Evolutionary conservation across 2,797 vertebrate genomes (phyloP).

Genomic region (Borostomias antarcticus): DNA sequence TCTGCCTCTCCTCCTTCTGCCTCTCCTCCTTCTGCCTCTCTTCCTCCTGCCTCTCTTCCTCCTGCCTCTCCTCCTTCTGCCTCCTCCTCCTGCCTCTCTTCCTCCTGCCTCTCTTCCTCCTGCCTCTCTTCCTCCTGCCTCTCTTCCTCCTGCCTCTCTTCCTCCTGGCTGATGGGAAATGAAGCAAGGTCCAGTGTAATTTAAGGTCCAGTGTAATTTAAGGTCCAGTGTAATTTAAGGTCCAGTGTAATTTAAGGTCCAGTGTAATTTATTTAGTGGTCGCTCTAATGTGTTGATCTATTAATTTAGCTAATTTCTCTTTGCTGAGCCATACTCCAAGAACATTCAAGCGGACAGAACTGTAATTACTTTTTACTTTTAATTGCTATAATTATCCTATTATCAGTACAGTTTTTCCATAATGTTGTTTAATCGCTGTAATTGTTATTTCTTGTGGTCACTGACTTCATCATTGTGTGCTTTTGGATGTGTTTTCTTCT

Average conservation of each 20-base stretch:
- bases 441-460: constrained; percentile 69
- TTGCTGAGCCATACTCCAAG: constrained; percentile 41
- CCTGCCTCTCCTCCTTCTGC: no score
- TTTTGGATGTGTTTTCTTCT: neutral
- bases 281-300: constrained; percentile 55
- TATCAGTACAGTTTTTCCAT: constrained; percentile 51
- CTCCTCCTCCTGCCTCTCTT: no score
- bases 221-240: no score
- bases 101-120: no score
- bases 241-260: neutral
- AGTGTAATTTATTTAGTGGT: constrained; percentile 33
- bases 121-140: no score
- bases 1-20: no score
- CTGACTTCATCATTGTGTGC: constrained; percentile 38
- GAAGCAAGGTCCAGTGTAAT: no score
- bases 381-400: constrained; percentile 70
- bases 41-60: no score
- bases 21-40: no score
- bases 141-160: no score
- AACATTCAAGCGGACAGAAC: constrained; percentile 50
- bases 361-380: constrained; percentile 47
- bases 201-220: no score
- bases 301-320: constrained; percentile 51
- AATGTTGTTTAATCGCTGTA: constrained; percentile 62
- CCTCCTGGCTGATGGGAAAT: no score